Evolutionary conservation across 2,888 invertebrate genomes (phyloP).

Genomic region (Drosophila incognita): DNA sequence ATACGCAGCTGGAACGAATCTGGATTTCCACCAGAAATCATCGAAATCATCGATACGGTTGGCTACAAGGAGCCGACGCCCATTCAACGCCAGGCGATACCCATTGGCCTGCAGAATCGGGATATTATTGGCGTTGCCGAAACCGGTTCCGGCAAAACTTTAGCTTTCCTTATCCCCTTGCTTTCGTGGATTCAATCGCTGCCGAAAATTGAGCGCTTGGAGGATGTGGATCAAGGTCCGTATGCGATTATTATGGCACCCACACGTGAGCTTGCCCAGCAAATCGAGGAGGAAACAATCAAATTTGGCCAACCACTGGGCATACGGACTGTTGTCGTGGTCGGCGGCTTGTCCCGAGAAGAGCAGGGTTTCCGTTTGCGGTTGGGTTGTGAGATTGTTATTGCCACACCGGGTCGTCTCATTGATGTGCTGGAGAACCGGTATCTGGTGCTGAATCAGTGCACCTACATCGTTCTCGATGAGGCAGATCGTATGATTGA

Average conservation of each 20-base stretch:
- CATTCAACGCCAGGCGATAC: conserved; percentile 99
- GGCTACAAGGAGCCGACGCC: conserved; percentile 99
- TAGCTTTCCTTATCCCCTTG: conserved; percentile 98
- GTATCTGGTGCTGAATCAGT: conserved; percentile 97
- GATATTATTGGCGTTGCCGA: conserved; percentile 99
- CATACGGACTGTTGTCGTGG: conserved; percentile 98
- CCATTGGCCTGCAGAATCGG: conserved; percentile 96
- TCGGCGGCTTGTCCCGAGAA: conserved; percentile 98
- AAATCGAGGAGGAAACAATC: conserved; percentile 99
- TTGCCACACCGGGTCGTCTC: conserved; percentile 99
- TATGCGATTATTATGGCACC: conserved; percentile 99
- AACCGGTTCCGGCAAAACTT: conserved; percentile 99
- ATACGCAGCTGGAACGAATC: conserved; percentile 98
- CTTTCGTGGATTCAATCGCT: conserved; percentile 99
- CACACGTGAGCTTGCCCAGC: conserved; percentile 99
- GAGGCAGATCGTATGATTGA: conserved; percentile 99
- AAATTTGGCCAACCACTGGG: conserved; percentile 98
- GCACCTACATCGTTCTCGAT: conserved; percentile 98
- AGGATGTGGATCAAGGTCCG: conserved; percentile 97
- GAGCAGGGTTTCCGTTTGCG: conserved; percentile 98
- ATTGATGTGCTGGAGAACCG: conserved; percentile 99
- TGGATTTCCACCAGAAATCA: conserved; percentile 93
- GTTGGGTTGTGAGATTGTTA: conserved; percentile 99
- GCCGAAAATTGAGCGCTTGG: conserved; percentile 96
- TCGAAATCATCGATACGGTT: conserved; percentile 96